Evolutionary conservation across 2,888 invertebrate genomes (phyloP), one percentile per base, ranked within the genome.

Genomic region (Erebia aethiops): DNA sequence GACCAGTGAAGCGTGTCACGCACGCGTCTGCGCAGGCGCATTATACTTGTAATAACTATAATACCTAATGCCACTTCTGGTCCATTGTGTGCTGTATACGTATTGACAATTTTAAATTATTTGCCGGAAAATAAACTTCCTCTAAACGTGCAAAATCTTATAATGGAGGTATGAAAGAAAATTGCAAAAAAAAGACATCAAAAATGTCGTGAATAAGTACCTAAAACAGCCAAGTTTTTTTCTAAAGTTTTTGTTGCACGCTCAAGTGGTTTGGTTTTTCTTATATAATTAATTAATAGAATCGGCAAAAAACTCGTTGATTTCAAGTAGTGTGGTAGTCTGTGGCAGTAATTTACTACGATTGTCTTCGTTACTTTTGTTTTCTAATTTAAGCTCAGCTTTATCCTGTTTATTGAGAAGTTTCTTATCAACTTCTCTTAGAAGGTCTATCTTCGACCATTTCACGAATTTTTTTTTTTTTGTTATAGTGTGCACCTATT

Each of bases 1-100:
- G 67, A 41, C 18, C 69, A 52, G 46, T 63, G 66, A 62, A 67
- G 67, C 73, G 73, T 69, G 26, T 60, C 73, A 57, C 52, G 60
- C n/a, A 51, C 63, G 67, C 16, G 66, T 11, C 18, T 9, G 18
- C 2, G 18, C 18, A 3, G 46, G 3, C 3, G 2, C 2, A 13
- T 2, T 13, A 46, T 13, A 46, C 46, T 46, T 18, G 14, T 51
- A 2, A 14, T 51, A 14, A 4, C 51, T 8, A 54, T 51, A 2
- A 14, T 51, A 14, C 4, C 51, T 8, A 54, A 18, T 52, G 16
- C 18, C 18, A 54, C 18, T 54, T 54, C 54, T 54, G 18, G 54
- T 18, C 54, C 8, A 54, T 54, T 54, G 54, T 54, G 18, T 10
- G 54, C 9, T 54, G 1, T 54, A 14, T 16, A 51, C 14, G 16